Conservation (phyloP, 2,888 invertebrate species). For the Helicoverpa assulta region DNA sequence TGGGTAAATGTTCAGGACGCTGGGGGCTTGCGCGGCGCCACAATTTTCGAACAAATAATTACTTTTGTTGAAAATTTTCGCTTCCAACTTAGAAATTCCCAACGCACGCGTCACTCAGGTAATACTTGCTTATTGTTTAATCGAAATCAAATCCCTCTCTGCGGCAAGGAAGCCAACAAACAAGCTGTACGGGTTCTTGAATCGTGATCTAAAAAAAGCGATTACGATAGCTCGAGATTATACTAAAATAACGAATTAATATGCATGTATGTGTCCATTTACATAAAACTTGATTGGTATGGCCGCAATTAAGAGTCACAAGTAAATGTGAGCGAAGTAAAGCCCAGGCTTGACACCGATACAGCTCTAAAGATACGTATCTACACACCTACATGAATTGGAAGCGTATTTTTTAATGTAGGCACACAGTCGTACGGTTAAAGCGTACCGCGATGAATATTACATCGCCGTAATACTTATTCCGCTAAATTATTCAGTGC, state of each 20-base stretch:
- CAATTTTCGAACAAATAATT: slow-evolving; percentile 80
- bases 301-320: slow-evolving; percentile 18
- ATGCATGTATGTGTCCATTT: slow-evolving; percentile 31
- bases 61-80: slow-evolving; percentile 75
- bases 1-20: slow-evolving; percentile 62
- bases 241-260: slow-evolving; percentile 25
- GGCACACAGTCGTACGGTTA: slow-evolving; percentile 16
- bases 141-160: slow-evolving; percentile 57
- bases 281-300: slow-evolving; percentile 32
- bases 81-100: slow-evolving; percentile 66
- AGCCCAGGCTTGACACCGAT: slow-evolving; percentile 32
- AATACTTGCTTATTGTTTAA: slow-evolving; percentile 60
- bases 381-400: slow-evolving; percentile 8
- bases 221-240: slow-evolving; percentile 15
- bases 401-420: slow-evolving; percentile 24
- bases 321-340: slow-evolving; percentile 24
- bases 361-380: slow-evolving; percentile 11
- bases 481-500: slow-evolving; percentile 60
- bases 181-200: slow-evolving; percentile 34
- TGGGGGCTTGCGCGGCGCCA: slow-evolving; percentile 63
- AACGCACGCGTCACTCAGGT: slow-evolving; percentile 68
- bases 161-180: slow-evolving; percentile 36
- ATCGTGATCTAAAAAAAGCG: slow-evolving; percentile 43
- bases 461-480: slow-evolving; percentile 49
- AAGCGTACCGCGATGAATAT: slow-evolving; percentile 46